Percentiles rank a stretch among this genome's conserved stretches.
These are phyloP conservation scores for Leptogaster cylindrica DNA, from an alignment of 2,888 invertebrate species.

Conservation along the genomic window DNA sequence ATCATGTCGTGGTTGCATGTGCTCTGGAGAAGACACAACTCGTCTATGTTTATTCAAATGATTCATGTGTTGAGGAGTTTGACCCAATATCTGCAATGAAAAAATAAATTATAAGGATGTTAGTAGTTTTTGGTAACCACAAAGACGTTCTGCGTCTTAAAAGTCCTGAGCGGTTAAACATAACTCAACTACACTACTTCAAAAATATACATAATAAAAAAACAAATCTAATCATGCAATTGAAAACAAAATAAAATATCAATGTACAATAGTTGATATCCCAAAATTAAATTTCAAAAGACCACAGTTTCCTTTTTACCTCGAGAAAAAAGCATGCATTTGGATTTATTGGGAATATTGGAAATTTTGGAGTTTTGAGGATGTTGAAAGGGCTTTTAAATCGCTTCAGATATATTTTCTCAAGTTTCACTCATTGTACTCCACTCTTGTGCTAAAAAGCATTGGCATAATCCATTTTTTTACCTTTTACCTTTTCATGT, in stretches of 20 bases:
- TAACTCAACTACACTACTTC: background rate
- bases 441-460: conserved; percentile 17
- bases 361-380: background rate
- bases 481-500: conserved; percentile 1
- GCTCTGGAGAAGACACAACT: conserved; percentile 61
- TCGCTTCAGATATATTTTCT: background rate
- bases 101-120: background rate
- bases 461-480: background rate
- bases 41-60: conserved; percentile 60
- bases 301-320: conserved; percentile 2
- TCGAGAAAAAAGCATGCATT: no score
- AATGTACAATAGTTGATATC: conserved; percentile 8
- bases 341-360: background rate
- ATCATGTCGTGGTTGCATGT: conserved; percentile 58
- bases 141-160: background rate
- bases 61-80: conserved; percentile 56
- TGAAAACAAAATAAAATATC: conserved; percentile 12
- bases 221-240: conserved; percentile 24
- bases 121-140: background rate
- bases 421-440: conserved; percentile 8
- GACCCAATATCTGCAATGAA: conserved; percentile 56
- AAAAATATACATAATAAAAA: background rate
- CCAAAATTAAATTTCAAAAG: background rate
- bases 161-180: no score
- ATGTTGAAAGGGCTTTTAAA: conserved; percentile 1